Base-by-base conservation (phyloP, 2,888 invertebrate genomes). In the Pollenia labialis region DNA sequence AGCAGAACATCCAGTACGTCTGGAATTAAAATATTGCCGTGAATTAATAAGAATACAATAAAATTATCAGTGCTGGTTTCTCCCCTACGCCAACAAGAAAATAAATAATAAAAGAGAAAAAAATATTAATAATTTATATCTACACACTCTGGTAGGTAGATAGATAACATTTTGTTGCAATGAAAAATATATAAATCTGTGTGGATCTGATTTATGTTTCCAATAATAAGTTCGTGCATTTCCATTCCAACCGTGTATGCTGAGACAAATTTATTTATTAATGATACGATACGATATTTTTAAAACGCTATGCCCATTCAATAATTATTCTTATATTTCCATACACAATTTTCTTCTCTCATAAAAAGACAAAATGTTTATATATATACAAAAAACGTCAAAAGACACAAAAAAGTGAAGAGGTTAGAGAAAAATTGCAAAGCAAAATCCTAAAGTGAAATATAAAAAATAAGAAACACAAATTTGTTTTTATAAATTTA, bases 101-200 rank as follows among this genome's bases (percentile, higher is more conserved):
- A 83, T 83, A 87, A 87, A 83, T 81, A 85, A 85, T 76, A 86
- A 32, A 80, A 81, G 66, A 81, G 72, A 81, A 80, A 42, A 86
- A 86, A 83, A 82, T 80, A 80, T 86, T 83, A 87, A 84, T 71
- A 84, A 81, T 87, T 87, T 71, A 69, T 84, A 87, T 86, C 87
- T 87, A 74, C 72, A 80, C 48, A 74, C 60, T 76, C 32, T 85
- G 72, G 76, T 72, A 81, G 80, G 81, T 81, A 76, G 76, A 58
- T 46, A 76, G 42, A 83, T 81, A 80, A 81, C 81, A 87, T 84
- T 83, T 84, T 84, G 72, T 74, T 81, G 66, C 74, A 81, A 77
- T 54, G 60, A 52, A 68, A 56, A 44, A 72, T 52, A 66, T 11
- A 6, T 64, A 32, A 32, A 32, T 32, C 56, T 60, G n/a, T 52